Evolutionary conservation across 2,113 vertebrate genomes (phyloP).

Genomic region (Platysternon megacephalum): DNA sequence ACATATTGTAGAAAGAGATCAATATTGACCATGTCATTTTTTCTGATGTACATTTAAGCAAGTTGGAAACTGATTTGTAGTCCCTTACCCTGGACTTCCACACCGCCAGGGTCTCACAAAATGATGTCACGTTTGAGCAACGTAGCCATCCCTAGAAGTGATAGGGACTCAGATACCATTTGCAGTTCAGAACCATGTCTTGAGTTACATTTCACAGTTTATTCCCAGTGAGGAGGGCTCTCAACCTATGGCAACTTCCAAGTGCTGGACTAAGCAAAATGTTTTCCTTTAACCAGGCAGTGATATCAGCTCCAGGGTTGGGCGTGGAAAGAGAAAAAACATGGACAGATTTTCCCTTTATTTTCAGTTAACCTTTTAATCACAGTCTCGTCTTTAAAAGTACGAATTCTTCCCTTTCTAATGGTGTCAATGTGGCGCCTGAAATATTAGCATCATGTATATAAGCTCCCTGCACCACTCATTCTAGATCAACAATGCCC

Average conservation of each 20-base stretch:
- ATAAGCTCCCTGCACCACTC: rapidly evolving
- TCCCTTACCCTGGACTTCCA: not conserved
- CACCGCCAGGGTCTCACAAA: not conserved
- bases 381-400: not conserved
- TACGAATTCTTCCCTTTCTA: not conserved
- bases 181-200: not conserved
- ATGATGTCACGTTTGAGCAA: not conserved
- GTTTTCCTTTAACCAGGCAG: not conserved
- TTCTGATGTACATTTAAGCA: not conserved
- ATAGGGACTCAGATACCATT: not conserved
- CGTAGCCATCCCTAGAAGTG: not conserved
- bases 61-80: not conserved
- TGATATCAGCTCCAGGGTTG: not conserved
- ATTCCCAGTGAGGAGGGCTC: not conserved
- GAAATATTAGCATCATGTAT: not conserved
- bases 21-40: not conserved
- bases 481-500: not conserved
- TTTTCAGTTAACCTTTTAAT: not conserved
- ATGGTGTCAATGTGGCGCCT: not conserved
- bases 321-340: not conserved
- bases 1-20: not conserved
- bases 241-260: not conserved
- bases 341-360: not conserved
- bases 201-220: not conserved
- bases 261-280: not conserved